Evolutionary conservation across 2,113 vertebrate species (phyloP).

Genomic region (Bostrychus sinensis): DNA sequence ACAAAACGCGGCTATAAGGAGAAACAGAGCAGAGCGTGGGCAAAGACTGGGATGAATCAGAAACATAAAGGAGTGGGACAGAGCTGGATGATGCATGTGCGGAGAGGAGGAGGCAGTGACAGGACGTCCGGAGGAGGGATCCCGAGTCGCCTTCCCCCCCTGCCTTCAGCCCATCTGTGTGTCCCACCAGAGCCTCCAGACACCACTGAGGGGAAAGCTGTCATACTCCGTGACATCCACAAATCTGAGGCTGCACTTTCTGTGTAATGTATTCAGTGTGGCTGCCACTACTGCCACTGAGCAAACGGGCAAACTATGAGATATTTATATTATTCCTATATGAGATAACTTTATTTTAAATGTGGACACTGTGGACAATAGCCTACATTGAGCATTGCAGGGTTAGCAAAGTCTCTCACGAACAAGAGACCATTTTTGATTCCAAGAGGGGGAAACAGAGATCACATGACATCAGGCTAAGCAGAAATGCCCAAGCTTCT

Average conservation of each 20-base stretch:
- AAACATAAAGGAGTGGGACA: not conserved
- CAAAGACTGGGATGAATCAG: constrained; percentile 53
- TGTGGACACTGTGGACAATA: no score
- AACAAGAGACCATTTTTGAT: no score
- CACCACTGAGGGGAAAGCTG: constrained; percentile 40
- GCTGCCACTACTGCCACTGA: not conserved
- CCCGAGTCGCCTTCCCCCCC: constrained; percentile 15
- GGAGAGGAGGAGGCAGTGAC: constrained; percentile 19
- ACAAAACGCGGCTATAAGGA: constrained; percentile 57
- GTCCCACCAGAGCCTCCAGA: constrained; percentile 35
- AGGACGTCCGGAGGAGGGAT: constrained; percentile 2
- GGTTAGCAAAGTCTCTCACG: no score
- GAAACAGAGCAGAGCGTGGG: constrained; percentile 51
- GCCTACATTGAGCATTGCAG: no score
- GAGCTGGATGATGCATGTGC: not conserved
- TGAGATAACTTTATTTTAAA: no score
- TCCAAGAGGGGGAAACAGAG: no score
- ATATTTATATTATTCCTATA: no score
- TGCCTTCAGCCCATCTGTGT: constrained; percentile 36
- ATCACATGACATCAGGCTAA: no score
- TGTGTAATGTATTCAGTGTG: constrained; percentile 28
- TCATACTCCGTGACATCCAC: constrained; percentile 34
- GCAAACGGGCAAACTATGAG: no score
- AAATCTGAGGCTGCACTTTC: constrained; percentile 27
- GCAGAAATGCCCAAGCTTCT: no score